Evolutionary conservation across 2,797 vertebrate genomes (phyloP).

Genomic region (Aplochiton taeniatus): DNA sequence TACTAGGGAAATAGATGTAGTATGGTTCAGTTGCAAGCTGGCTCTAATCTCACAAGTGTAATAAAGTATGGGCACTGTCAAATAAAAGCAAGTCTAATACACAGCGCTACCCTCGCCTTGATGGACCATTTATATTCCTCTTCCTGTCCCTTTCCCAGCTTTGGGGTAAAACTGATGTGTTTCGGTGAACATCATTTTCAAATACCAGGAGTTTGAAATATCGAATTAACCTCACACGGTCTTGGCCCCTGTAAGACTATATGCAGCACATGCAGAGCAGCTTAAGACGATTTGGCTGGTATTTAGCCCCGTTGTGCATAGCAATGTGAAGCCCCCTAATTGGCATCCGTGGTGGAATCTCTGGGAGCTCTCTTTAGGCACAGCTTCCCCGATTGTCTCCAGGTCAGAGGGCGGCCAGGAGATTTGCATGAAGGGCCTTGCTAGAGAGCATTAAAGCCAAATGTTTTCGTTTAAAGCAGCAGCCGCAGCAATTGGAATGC

Average conservation of each 20-base stretch:
- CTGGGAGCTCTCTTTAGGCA: slow-evolving; percentile 70
- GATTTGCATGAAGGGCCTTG: slow-evolving; percentile 59
- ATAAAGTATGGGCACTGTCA: slow-evolving; percentile 30
- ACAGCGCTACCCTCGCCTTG: slow-evolving; percentile 15
- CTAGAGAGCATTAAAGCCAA: slow-evolving; percentile 50
- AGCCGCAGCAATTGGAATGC: slow-evolving; percentile 40
- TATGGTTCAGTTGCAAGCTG: slow-evolving; percentile 41
- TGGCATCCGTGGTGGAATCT: slow-evolving; percentile 69
- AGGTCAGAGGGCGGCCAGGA: slow-evolving; percentile 66
- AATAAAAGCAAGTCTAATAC: slow-evolving; percentile 26
- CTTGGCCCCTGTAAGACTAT: slow-evolving; percentile 35
- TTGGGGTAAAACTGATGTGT: slow-evolving; percentile 10
- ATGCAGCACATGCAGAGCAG: slow-evolving; percentile 50
- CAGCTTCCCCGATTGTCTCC: slow-evolving; percentile 65
- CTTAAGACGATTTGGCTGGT: slow-evolving; percentile 52
- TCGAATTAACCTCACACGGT: slow-evolving; percentile 41
- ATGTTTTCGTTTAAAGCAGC: slow-evolving; percentile 56
- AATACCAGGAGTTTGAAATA: slow-evolving; percentile 27
- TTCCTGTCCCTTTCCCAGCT: slow-evolving; percentile 21
- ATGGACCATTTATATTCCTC: slow-evolving; percentile 14
- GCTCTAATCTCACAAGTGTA: slow-evolving; percentile 37
- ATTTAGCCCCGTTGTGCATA: slow-evolving; percentile 55
- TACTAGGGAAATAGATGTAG: slow-evolving; percentile 10
- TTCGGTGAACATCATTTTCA: slow-evolving; percentile 28
- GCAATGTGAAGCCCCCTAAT: slow-evolving; percentile 68